Evolutionary conservation across 2,113 vertebrate genomes (phyloP), one percentile per base, ranked within the genome.

Genomic region (Procavia capensis): DNA sequence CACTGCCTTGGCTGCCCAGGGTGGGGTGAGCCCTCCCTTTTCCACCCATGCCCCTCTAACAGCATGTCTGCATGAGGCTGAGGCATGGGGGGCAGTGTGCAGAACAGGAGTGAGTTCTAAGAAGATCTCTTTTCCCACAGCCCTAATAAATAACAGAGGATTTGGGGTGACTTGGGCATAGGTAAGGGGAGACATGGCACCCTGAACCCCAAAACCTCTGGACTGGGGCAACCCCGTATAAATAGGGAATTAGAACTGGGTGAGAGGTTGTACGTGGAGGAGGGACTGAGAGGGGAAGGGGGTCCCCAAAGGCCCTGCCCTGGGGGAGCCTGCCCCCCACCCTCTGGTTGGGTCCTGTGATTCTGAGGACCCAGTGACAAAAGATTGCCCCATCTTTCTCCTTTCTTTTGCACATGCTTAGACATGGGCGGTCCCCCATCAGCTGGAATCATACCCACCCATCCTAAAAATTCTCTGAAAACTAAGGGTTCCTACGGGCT

Each of bases 361-460:
- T 76, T 82, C 83, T 39, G 84, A 81, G 78, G 81, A 74, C 19
- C 57, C 9, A 31, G 16, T 82, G 75, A 50, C 79, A 61, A 76
- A 74, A 27, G 11, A 47, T 43, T 59, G 54, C 61, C 66, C 24
- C 36, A 29, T 31, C 47, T 47, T 50, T 29, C 64, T 89, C 57
- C 81, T 85, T 61, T 85, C 29, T 74, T 80, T 47, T 27, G 82
- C 57, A 74, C 83, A 31, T 13, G 70, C 70, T 74, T 74, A 72
- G 74, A 86, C 75, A 81, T 64, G 91, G 96, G 96, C 29, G 83
- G 96, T 98, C 88, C 96, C 95, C 96, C 96, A 97, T 76, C 87
- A 83, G 63, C 93, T 97, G 96, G 96, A 96, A 97, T 98, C 97
- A 98, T 97, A 93, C 95, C 94, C 95, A 97, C 97, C 97, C 97